Evolutionary conservation across 2,888 invertebrate species (phyloP), one percentile per base, ranked within the genome.

Genomic region (Steinernema carpocapsae): DNA sequence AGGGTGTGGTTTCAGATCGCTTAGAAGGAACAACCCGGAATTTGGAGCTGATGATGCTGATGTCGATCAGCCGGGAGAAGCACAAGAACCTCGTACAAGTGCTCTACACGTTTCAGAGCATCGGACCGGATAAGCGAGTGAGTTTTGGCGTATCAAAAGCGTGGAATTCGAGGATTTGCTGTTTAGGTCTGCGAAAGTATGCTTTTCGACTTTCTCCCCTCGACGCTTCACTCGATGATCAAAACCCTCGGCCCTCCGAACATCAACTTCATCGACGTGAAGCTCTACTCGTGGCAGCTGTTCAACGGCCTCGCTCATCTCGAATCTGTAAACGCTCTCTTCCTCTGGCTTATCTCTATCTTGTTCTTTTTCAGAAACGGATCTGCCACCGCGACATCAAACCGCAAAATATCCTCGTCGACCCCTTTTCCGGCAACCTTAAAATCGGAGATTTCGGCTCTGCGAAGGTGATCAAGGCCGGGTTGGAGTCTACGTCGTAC

Each of bases 401-500:
- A n/a, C n/a, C n/a, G n/a, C n/a, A n/a, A n/a, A n/a, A 84, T 72
- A 72, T 84, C 12, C 77, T 84, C 17, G 70, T 84, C 29, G 83
- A 84, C 72, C 75, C 76, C 17, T 71, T 73, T 7, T 72, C 73
- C 10, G 83, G 82, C 19, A 70, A 75, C 12, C 76, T 84, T 70
- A 84, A 83, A 72, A 80, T 84, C 71, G 83, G 80, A 3, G 84
- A 84, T 70, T 84, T 84, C 59, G 84, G 84, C 24, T 81, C 79
- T 48, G 82, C 84, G 6, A 84, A 84, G 48, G 74, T 83, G 19
- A 77, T 82, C 29, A 70, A 70, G 12, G 51, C 73, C 24, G 76
- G 76, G n/a, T 70, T 72, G 26, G 37, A 52, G 3, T 81, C 80
- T n/a, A 83, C 80, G 4, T 43, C 82, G 0, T 83, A 83, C 51